Evolutionary conservation across 2,888 invertebrate genomes (phyloP).

Genomic region (Euspilapteryx auroguttella): DNA sequence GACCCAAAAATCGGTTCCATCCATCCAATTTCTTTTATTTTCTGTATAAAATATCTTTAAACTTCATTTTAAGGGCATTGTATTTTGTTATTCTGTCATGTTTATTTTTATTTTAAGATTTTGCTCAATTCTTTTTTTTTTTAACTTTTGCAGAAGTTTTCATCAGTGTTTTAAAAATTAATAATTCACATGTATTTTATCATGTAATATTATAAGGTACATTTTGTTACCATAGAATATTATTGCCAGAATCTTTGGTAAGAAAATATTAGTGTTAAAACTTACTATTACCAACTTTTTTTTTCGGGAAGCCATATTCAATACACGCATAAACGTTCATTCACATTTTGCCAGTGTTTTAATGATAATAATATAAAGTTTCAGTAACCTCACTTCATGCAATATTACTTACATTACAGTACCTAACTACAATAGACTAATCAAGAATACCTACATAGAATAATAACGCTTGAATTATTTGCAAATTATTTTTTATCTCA

Average conservation of each 20-base stretch:
- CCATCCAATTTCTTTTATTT: slow-evolving; percentile 15
- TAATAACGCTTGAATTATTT: slow-evolving; percentile 22
- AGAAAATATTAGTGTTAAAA: slow-evolving; percentile 34
- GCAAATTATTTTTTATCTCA: slow-evolving; percentile 1
- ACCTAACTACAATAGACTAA: slow-evolving; percentile 43
- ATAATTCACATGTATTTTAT: too few relatives aligned
- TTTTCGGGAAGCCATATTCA: slow-evolving; percentile 5
- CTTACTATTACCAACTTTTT: slow-evolving; percentile 14
- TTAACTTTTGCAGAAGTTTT: too few relatives aligned
- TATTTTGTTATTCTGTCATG: slow-evolving; percentile 1
- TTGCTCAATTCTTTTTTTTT: slow-evolving; percentile 11
- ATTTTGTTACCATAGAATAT: slow-evolving; percentile 54
- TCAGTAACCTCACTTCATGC: too few relatives aligned
- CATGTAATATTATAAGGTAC: too few relatives aligned
- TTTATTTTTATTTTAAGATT: slow-evolving; percentile 9
- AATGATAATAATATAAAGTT: too few relatives aligned
- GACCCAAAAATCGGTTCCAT: slow-evolving; percentile 37
- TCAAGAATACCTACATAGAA: slow-evolving; percentile 30
- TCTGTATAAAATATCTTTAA: neutral
- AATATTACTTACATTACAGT: too few relatives aligned
- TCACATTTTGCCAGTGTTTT: slow-evolving; percentile 37
- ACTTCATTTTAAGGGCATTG: slow-evolving; percentile 2
- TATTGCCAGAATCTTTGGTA: slow-evolving; percentile 52
- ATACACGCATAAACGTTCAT: too few relatives aligned
- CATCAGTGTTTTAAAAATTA: too few relatives aligned